Percentiles rank a stretch among this genome's conserved stretches.
Evolutionary conservation across 1,140 invertebrate genomes (phyloP).

Genomic region (Chlorops oryzae): DNA sequence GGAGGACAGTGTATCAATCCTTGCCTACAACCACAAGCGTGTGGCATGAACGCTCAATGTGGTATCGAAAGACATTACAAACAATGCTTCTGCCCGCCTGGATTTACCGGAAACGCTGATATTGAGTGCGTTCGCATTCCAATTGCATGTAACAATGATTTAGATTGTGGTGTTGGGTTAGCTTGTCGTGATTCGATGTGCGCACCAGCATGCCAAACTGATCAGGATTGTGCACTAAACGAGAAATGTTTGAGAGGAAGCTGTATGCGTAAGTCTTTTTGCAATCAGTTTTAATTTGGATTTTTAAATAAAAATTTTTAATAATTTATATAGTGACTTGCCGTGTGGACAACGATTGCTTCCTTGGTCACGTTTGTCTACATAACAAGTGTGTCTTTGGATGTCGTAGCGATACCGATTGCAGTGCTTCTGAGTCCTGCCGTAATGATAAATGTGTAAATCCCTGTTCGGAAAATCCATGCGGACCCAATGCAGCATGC

Average conservation of each 20-base stretch:
- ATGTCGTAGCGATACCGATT: conserved; percentile 80
- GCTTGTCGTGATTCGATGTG: conserved; percentile 75
- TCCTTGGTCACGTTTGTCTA: conserved; percentile 81
- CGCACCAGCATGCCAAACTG: conserved; percentile 63
- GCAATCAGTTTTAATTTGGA: not conserved
- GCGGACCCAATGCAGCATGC: conserved; percentile 77
- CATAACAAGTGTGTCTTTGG: conserved; percentile 79
- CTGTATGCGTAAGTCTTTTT: conserved; percentile 64
- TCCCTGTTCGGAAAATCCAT: conserved; percentile 69
- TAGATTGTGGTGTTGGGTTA: conserved; percentile 63
- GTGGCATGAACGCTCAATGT: conserved; percentile 86
- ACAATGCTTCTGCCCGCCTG: conserved; percentile 73
- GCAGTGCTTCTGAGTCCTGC: conserved; percentile 73
- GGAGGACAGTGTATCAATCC: conserved; percentile 78
- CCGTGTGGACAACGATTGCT: conserved; percentile 83
- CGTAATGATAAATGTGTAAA: conserved; percentile 71
- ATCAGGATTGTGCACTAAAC: conserved; percentile 82
- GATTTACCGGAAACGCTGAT: conserved; percentile 79
- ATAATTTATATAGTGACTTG: conserved; percentile 65
- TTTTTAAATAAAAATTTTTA: conserved; percentile 6
- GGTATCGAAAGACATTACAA: conserved; percentile 67
- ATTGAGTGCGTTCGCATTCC: conserved; percentile 82
- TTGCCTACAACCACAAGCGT: conserved; percentile 68
- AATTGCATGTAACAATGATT: conserved; percentile 62
- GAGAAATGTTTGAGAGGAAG: conserved; percentile 77